A percentile compares a stretch with the other conserved stretches of the same genome.
phyloP scores from a whole-genome alignment of 2,113 vertebrate species.

The Poeciliopsis prolifica region DNA sequence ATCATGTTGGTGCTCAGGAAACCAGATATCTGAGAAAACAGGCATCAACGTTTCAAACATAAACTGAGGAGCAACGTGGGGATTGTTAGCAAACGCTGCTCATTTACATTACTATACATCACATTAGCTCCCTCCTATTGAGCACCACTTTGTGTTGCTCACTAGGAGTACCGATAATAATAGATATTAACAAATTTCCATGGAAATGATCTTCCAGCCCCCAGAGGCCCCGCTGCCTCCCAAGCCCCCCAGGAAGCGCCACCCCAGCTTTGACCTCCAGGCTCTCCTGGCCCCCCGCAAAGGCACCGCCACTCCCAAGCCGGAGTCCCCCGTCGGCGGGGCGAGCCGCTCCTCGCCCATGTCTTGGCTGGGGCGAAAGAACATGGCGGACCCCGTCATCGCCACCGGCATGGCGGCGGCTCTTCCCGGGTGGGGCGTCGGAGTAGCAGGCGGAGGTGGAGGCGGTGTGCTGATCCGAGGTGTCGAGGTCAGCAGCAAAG shows the following conservation, averaged over 20 bases:
- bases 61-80: too few species aligned
- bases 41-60: too few species aligned
- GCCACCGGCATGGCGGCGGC: constrained; percentile 72
- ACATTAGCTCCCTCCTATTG: too few species aligned
- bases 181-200: too few species aligned
- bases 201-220: constrained; percentile 49
- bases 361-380: constrained; percentile 78
- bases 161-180: neutral
- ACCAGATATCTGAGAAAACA: too few species aligned
- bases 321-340: constrained; percentile 54
- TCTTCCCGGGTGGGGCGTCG: constrained; percentile 63
- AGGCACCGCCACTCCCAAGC: constrained; percentile 50
- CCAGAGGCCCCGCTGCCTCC: constrained; percentile 67
- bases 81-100: too few species aligned
- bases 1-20: too few species aligned
- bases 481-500: constrained; percentile 92
- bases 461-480: constrained; percentile 86
- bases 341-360: constrained; percentile 74
- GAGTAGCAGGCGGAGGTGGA: constrained; percentile 2
- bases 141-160: neutral
- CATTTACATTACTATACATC: too few species aligned
- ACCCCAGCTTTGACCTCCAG: constrained; percentile 85
- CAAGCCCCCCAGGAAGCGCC: constrained; percentile 80
- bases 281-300: constrained; percentile 78
- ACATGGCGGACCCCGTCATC: constrained; percentile 69